These are phyloP conservation scores for Momotus momota DNA, from an alignment of 2,797 vertebrate genomes.

Conservation along the genomic window DNA sequence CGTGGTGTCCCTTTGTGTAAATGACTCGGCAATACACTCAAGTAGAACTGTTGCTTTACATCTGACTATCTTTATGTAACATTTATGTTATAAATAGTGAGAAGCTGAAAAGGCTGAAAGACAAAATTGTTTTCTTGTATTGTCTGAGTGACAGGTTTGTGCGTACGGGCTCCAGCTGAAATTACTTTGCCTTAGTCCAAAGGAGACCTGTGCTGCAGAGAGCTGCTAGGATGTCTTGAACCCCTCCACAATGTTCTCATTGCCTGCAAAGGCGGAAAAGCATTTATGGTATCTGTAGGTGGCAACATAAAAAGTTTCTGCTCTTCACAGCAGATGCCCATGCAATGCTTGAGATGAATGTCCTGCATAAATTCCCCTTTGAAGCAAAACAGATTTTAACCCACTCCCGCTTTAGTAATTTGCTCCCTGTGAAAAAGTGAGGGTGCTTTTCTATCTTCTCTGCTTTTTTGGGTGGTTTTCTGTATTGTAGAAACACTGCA, in stretches of 20 bases:
- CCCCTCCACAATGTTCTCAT: accelerated
- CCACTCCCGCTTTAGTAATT: background rate
- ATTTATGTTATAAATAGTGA: background rate
- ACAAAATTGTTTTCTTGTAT: background rate
- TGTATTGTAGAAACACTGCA: background rate
- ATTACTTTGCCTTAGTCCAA: background rate
- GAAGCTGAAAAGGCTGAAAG: background rate
- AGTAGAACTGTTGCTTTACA: background rate
- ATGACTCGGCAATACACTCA: background rate
- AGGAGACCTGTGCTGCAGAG: background rate
- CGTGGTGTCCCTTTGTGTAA: background rate
- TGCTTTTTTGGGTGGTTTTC: background rate
- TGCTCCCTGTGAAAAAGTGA: background rate
- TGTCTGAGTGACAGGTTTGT: background rate
- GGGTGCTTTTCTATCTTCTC: background rate
- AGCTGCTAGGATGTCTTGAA: background rate
- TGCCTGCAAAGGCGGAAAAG: background rate
- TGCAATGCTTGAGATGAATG: background rate
- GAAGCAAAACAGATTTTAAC: background rate
- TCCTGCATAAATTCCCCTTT: background rate
- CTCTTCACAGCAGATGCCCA: background rate
- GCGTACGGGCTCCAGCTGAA: background rate
- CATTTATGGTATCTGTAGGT: background rate
- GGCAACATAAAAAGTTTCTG: background rate
- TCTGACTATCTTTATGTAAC: background rate